Conservation (phyloP, 2,797 vertebrate genomes). For the Brachyalestes nurse region DNA sequence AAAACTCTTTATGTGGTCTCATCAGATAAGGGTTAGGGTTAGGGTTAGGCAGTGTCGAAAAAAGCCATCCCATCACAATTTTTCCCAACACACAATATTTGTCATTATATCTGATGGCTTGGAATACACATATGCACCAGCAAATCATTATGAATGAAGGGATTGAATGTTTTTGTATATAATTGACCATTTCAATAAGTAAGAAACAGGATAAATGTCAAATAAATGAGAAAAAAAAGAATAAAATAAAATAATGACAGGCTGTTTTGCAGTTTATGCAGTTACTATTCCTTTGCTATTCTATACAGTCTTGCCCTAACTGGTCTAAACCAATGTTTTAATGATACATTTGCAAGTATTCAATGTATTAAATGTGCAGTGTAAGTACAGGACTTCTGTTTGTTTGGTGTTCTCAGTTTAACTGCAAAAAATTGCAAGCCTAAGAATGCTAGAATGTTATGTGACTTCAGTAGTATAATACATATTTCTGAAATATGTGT, state of each 20-base stretch:
- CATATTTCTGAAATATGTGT: neutral
- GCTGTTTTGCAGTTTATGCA: neutral
- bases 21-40: too few species aligned
- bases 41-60: neutral
- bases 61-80: neutral
- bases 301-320: neutral
- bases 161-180: too few species aligned
- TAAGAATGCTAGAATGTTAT: neutral
- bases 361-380: neutral
- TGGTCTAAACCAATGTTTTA: neutral
- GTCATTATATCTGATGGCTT: too few species aligned
- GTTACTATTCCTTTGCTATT: neutral
- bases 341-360: too few species aligned
- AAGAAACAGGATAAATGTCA: neutral
- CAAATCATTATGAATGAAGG: too few species aligned
- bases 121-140: too few species aligned
- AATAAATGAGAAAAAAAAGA: neutral
- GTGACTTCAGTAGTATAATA: neutral
- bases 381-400: neutral
- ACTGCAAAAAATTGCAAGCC: neutral
- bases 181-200: neutral
- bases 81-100: neutral
- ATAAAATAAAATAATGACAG: too few species aligned
- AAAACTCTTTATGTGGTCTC: neutral
- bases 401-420: neutral